phyloP scores from a whole-genome alignment of 2,113 vertebrate genomes.

The Octodon degus region DNA sequence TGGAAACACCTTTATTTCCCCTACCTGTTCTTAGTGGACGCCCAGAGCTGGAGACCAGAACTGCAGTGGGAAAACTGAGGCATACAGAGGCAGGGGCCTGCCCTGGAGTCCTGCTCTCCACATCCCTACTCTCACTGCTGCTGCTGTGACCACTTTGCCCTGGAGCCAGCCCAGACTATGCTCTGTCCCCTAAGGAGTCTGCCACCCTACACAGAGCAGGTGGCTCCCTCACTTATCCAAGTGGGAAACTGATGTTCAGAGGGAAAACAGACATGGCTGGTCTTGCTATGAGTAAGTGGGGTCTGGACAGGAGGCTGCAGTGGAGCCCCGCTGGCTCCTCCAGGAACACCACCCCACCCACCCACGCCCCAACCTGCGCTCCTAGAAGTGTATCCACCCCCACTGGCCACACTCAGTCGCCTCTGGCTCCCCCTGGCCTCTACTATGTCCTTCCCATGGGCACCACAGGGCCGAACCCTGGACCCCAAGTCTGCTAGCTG shows the following conservation, averaged over 20 bases:
- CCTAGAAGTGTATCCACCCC: rapidly evolving
- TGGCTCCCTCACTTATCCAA: rapidly evolving
- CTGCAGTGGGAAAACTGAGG: background rate
- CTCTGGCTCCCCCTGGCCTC: background rate
- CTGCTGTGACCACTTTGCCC: background rate
- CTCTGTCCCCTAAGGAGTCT: background rate
- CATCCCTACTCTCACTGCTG: background rate
- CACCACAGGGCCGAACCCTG: background rate
- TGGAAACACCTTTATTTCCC: rapidly evolving
- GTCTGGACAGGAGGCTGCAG: background rate
- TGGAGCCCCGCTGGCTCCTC: background rate
- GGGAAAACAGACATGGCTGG: rapidly evolving
- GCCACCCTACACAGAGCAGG: rapidly evolving
- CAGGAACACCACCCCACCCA: rapidly evolving
- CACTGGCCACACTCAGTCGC: rapidly evolving
- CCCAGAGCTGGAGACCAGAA: background rate
- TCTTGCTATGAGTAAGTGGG: too few relatives aligned
- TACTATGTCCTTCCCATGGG: background rate
- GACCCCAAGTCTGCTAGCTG: slow-evolving; percentile 66
- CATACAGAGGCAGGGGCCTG: rapidly evolving
- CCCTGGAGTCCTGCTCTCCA: rapidly evolving
- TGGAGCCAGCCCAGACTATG: rapidly evolving
- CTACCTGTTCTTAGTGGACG: rapidly evolving
- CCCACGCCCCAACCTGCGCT: rapidly evolving
- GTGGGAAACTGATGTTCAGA: background rate